These are phyloP conservation scores for Ranitomeya variabilis DNA, from an alignment of 2,113 vertebrate species.

Conservation along the genomic window DNA sequence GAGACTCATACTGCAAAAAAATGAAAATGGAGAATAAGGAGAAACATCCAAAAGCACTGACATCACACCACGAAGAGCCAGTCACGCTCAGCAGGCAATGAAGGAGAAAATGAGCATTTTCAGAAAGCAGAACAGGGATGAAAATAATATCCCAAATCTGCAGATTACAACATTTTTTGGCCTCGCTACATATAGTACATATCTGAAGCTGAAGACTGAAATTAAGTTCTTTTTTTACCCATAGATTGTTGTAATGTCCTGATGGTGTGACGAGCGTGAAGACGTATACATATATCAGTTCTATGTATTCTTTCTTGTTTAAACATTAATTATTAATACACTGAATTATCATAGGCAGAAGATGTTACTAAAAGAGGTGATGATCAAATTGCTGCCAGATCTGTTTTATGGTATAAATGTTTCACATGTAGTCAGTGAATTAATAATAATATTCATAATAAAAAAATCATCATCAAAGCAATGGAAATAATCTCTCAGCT, in stretches of 20 bases:
- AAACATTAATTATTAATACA: no score
- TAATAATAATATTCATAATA: no score
- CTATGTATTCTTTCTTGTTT: no score
- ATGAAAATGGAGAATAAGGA: not conserved
- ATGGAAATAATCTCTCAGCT: no score
- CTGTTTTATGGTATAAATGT: no score
- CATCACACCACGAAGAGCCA: not conserved
- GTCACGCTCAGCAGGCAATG: not conserved
- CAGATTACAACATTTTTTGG: not conserved
- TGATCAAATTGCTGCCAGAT: not conserved
- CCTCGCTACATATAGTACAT: not conserved
- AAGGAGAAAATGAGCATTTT: conserved; percentile 5
- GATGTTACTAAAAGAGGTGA: not conserved
- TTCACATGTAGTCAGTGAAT: no score
- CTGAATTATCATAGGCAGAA: no score
- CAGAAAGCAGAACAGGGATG: not conserved
- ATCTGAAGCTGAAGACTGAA: not conserved
- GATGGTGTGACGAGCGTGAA: not conserved
- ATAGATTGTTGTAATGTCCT: not conserved
- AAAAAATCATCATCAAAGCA: no score
- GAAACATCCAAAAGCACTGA: not conserved
- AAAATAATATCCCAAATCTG: not conserved
- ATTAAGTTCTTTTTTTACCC: not conserved
- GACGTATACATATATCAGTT: not conserved
- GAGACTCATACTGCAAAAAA: not conserved